A percentile compares a stretch with the other conserved stretches of the same genome.
phyloP scores from a whole-genome alignment of 2,113 vertebrate genomes.

The Toxotes chatareus region DNA sequence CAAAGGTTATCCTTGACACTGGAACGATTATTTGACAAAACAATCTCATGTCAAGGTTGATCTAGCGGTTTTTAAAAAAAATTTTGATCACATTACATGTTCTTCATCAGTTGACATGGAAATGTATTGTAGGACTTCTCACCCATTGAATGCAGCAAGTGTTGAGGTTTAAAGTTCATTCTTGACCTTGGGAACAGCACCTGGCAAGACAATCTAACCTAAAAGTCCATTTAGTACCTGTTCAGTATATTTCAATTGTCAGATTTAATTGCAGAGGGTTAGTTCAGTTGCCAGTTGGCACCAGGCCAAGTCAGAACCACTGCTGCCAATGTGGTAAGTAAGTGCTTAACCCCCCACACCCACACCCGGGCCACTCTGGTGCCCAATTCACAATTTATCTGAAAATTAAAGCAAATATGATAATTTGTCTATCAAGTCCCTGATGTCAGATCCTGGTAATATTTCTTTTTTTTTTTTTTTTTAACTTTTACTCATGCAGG shows the following conservation, averaged over 20 bases:
- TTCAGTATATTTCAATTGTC: background rate
- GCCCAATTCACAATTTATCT: background rate
- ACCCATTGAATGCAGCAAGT: background rate
- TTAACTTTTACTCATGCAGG: background rate
- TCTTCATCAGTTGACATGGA: background rate
- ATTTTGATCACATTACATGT: background rate
- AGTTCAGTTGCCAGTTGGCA: background rate
- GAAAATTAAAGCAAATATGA: accelerated
- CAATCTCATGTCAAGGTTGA: background rate
- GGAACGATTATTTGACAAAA: background rate
- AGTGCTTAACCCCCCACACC: no score
- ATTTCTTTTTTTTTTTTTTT: background rate
- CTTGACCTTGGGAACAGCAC: background rate
- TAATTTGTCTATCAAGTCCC: conserved; percentile 9
- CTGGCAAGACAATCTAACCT: background rate
- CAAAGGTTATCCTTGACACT: background rate
- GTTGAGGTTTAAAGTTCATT: background rate
- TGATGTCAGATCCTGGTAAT: background rate
- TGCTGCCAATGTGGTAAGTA: background rate
- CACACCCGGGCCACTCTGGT: background rate
- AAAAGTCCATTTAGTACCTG: background rate
- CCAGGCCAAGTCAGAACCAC: background rate
- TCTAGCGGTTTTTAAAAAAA: no score
- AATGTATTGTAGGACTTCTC: background rate
- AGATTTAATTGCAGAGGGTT: background rate